These are phyloP conservation scores for Paramormyrops hopkinsi DNA, from an alignment of 2,797 vertebrate genomes.

Conservation along the genomic window DNA sequence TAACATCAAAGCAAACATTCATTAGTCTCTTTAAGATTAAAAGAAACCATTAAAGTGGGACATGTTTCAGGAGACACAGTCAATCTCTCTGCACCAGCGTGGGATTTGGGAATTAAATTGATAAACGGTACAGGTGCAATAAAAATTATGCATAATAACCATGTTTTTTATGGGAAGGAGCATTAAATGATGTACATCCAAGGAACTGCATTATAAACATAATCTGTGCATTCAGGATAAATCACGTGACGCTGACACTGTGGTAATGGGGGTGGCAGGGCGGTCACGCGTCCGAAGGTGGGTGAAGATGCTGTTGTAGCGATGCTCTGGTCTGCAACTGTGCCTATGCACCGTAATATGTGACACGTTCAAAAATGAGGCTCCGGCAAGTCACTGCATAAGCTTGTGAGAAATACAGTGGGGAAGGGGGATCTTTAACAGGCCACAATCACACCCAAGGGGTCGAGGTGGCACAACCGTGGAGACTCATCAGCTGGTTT, in stretches of 20 bases:
- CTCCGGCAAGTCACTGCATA: not conserved
- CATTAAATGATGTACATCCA: constrained; percentile 3
- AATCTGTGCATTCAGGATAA: not conserved
- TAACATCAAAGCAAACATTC: constrained; percentile 1
- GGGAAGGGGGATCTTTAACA: not conserved
- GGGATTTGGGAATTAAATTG: not conserved
- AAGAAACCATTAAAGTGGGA: not conserved
- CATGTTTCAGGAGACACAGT: not conserved
- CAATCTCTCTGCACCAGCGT: not conserved
- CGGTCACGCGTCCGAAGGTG: not conserved
- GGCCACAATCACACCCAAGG: not conserved
- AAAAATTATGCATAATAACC: not conserved
- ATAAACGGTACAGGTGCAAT: not conserved
- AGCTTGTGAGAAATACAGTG: not conserved
- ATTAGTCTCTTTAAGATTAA: not conserved
- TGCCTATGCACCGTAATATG: not conserved
- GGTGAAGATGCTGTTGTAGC: not conserved
- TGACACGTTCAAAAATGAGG: not conserved
- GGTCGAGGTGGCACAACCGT: not conserved
- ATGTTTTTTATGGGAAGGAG: not conserved
- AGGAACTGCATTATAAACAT: not conserved
- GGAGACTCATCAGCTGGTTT: not conserved
- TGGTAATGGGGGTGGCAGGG: not conserved
- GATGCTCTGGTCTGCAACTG: not conserved
- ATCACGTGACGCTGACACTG: not conserved